phyloP scores from a whole-genome alignment of 2,113 vertebrate genomes.

The Dryoscopus gambensis region DNA sequence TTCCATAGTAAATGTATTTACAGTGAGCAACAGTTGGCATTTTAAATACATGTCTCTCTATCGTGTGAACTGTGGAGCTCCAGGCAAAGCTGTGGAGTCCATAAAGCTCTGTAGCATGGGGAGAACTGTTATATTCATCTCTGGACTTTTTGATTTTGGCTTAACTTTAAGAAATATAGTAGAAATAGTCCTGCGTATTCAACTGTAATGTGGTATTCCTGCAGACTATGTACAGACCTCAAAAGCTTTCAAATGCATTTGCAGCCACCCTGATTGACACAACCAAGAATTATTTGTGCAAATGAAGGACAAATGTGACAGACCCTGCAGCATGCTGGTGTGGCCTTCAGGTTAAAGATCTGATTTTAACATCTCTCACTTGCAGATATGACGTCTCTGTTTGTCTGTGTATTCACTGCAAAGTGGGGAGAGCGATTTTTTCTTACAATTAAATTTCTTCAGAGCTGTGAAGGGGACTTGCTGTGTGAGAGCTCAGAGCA shows the following conservation, averaged over 20 bases:
- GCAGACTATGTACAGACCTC: rapidly evolving
- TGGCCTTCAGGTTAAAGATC: not conserved
- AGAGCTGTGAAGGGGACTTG: not conserved
- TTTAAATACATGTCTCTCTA: not conserved
- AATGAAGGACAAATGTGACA: not conserved
- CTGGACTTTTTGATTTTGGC: not conserved
- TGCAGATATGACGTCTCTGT: not conserved
- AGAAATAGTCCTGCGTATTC: not conserved
- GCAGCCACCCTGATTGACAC: not conserved
- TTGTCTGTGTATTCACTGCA: not conserved
- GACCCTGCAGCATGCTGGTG: rapidly evolving
- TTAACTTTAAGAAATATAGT: not conserved
- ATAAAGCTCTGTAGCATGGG: not conserved
- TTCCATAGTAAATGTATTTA: not conserved
- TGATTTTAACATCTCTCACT: not conserved
- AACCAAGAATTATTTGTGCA: not conserved
- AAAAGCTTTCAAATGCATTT: not conserved
- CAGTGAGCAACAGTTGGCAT: not conserved
- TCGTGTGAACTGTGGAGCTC: not conserved
- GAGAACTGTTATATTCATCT: not conserved
- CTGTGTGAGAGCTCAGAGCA: not conserved
- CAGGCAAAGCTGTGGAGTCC: not conserved
- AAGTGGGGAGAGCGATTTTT: not conserved
- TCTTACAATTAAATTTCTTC: not conserved
- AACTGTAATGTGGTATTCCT: not conserved